Evolutionary conservation across 2,113 vertebrate species (phyloP).

Genomic region (Neodon shergylaensis): DNA sequence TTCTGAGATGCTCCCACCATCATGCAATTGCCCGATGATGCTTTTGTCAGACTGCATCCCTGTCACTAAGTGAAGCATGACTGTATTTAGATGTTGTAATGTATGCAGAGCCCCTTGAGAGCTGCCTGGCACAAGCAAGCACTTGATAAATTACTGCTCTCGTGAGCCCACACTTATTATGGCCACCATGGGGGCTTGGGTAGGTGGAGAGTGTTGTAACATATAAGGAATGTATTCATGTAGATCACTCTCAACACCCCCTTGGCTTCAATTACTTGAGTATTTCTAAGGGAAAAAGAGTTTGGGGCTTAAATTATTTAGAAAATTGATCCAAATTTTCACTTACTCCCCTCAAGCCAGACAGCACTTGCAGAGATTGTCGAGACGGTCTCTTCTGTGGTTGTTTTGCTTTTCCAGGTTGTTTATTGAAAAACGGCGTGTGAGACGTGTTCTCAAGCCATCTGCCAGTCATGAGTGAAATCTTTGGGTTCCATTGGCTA

Average conservation of each 20-base stretch:
- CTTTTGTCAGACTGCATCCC: background rate
- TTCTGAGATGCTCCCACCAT: background rate
- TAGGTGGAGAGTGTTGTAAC: background rate
- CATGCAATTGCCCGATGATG: background rate
- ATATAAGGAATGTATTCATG: background rate
- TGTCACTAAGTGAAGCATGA: background rate
- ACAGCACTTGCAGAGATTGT: background rate
- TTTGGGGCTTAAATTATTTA: constrained; percentile 70
- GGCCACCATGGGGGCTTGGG: background rate
- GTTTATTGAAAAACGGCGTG: constrained; percentile 32
- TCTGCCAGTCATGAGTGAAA: constrained; percentile 57
- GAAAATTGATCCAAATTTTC: constrained; percentile 54
- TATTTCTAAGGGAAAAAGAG: constrained; percentile 53
- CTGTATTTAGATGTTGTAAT: background rate
- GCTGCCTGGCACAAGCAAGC: background rate
- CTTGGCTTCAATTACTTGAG: constrained; percentile 30
- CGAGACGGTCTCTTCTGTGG: constrained; percentile 23
- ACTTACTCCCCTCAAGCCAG: background rate
- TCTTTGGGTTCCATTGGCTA: background rate
- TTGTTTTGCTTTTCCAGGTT: constrained; percentile 27
- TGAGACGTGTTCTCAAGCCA: constrained; percentile 14
- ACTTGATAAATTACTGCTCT: background rate
- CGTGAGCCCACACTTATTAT: background rate
- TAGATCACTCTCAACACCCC: background rate
- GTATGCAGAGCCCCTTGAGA: background rate